phyloP scores from a whole-genome alignment of 2,113 vertebrate species.

The Microcebus griseorufus region DNA sequence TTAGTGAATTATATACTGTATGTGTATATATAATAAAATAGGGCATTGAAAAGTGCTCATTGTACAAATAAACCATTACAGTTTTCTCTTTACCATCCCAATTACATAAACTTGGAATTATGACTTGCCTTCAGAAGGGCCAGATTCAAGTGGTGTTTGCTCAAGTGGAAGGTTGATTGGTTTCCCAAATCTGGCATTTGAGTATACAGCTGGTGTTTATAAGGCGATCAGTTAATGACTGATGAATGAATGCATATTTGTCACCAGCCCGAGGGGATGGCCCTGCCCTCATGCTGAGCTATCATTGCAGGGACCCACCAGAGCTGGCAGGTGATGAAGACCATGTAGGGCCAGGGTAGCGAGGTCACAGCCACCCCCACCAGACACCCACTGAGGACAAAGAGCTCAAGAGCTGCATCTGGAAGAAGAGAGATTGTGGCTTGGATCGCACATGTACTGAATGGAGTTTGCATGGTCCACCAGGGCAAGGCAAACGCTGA shows the following conservation, averaged over 20 bases:
- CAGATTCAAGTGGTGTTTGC: neutral
- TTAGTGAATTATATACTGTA: neutral
- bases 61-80: neutral
- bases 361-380: neutral
- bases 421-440: neutral
- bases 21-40: neutral
- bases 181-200: neutral
- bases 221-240: neutral
- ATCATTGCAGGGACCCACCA: rapidly evolving
- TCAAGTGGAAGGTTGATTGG: neutral
- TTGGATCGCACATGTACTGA: too few species aligned
- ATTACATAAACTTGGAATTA: neutral
- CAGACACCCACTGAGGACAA: neutral
- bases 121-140: neutral
- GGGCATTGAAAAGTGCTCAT: neutral
- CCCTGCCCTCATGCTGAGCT: neutral
- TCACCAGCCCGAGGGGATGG: neutral
- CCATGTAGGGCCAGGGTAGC: neutral
- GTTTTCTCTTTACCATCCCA: neutral
- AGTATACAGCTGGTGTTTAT: neutral
- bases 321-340: too few species aligned
- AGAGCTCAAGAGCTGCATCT: neutral
- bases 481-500: rapidly evolving
- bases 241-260: too few species aligned
- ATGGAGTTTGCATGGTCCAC: neutral